A percentile compares a stretch with the other conserved stretches of the same genome.
phyloP scores from a whole-genome alignment of 2,797 vertebrate species.

The Ctenopoma multispine region DNA sequence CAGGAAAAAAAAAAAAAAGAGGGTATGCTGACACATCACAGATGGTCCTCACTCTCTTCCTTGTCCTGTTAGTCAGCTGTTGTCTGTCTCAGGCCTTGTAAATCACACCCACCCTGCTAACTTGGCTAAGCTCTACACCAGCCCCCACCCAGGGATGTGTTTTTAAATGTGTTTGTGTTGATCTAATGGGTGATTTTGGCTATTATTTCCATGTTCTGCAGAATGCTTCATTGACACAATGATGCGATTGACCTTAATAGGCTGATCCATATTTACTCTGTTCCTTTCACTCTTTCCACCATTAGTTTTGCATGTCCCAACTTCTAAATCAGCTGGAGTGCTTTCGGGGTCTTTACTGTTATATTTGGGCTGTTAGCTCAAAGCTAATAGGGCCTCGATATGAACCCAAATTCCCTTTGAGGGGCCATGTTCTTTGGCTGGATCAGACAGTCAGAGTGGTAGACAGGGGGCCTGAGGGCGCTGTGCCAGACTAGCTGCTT shows the following conservation, averaged over 20 bases:
- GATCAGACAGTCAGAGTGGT: conserved; percentile 74
- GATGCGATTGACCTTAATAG: not conserved
- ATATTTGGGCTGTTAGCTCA: conserved; percentile 49
- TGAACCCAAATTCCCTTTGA: conserved; percentile 66
- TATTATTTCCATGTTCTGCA: conserved; percentile 1
- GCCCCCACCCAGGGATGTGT: conserved; percentile 19
- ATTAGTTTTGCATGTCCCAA: conserved; percentile 5
- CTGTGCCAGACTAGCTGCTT: conserved; percentile 75
- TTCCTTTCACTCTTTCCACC: not conserved
- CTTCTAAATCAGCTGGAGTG: conserved; percentile 44
- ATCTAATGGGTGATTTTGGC: conserved; percentile 12
- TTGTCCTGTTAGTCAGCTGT: conserved; percentile 71
- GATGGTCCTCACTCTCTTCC: conserved; percentile 70
- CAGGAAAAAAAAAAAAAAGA: conserved; percentile 24
- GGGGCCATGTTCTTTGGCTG: conserved; percentile 65
- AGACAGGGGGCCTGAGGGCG: conserved; percentile 67
- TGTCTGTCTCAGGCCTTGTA: conserved; percentile 65
- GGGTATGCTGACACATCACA: conserved; percentile 78
- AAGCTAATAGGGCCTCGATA: conserved; percentile 46
- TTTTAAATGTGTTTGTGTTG: conserved; percentile 32
- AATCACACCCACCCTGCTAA: conserved; percentile 62
- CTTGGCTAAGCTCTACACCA: conserved; percentile 47
- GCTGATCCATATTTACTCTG: not conserved
- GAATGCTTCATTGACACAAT: not conserved
- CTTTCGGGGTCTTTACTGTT: conserved; percentile 52